phyloP scores from a whole-genome alignment of 2,113 vertebrate genomes.

The Phalacrocorax carbo region DNA sequence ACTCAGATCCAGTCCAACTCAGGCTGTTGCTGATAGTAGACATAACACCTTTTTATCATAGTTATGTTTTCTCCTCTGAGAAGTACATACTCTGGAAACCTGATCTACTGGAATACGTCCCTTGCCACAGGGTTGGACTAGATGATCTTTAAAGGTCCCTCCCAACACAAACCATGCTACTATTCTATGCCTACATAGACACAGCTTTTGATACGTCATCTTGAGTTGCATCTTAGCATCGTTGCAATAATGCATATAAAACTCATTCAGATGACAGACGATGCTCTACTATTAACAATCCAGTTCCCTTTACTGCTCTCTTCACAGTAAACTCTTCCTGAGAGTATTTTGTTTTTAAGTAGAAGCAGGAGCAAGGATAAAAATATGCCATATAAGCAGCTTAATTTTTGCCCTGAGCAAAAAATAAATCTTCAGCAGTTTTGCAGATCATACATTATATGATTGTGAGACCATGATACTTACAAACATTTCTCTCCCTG shows the following conservation, averaged over 20 bases:
- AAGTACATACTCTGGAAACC: neutral
- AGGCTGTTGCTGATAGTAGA: neutral
- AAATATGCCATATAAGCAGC: neutral
- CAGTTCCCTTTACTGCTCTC: neutral
- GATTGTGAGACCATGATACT: neutral
- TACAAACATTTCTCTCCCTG: neutral
- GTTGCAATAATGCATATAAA: neutral
- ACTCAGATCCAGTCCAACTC: neutral
- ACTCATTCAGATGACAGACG: neutral
- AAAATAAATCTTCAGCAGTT: neutral
- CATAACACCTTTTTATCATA: neutral
- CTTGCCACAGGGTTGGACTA: neutral
- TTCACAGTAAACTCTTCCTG: neutral
- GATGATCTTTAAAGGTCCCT: neutral
- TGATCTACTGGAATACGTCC: neutral
- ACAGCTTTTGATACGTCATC: neutral
- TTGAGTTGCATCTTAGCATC: neutral
- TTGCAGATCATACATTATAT: neutral
- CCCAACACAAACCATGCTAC: neutral
- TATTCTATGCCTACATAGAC: neutral
- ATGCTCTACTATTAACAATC: neutral
- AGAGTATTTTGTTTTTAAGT: neutral
- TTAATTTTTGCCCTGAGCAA: neutral
- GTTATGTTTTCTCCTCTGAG: neutral
- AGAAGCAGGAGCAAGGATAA: neutral